Conservation (phyloP, 2,113 vertebrate species). For the Notothenia rossii region DNA sequence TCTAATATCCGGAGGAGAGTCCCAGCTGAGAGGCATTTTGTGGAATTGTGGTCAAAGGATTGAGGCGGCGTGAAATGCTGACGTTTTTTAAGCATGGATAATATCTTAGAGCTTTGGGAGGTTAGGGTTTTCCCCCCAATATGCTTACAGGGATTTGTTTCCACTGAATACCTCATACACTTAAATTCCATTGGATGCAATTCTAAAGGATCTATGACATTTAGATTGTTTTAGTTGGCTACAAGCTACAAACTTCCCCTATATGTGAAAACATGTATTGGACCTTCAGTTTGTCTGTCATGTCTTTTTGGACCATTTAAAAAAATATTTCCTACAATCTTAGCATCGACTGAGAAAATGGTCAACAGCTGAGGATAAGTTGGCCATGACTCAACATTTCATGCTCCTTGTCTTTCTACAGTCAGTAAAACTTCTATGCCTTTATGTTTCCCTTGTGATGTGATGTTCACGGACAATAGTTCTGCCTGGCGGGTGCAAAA, state of each 20-base stretch:
- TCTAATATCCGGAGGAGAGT: background rate
- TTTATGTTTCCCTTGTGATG: constrained; percentile 23
- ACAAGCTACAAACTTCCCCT: constrained; percentile 17
- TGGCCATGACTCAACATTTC: constrained; percentile 21
- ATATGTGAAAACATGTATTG: constrained; percentile 44
- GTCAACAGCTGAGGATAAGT: constrained; percentile 47
- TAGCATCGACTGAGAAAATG: constrained; percentile 36
- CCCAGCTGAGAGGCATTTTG: background rate
- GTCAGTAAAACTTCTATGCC: constrained; percentile 16
- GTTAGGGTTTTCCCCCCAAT: constrained; percentile 53
- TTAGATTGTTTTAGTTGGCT: constrained; percentile 56
- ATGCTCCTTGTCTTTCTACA: constrained; percentile 45
- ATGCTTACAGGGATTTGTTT: constrained; percentile 64
- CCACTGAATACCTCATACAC: constrained; percentile 43
- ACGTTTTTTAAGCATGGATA: constrained; percentile 52
- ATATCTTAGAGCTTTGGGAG: constrained; percentile 55
- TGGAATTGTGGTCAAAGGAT: constrained; percentile 47
- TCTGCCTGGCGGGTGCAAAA: constrained; percentile 44
- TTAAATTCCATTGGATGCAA: constrained; percentile 40
- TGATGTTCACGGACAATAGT: constrained; percentile 54
- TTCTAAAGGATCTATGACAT: constrained; percentile 67
- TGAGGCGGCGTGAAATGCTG: constrained; percentile 37
- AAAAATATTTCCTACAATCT: constrained; percentile 39
- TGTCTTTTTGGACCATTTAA: constrained; percentile 43
- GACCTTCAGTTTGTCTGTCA: constrained; percentile 32